Evolutionary conservation across 2,113 vertebrate species (phyloP).

Genomic region (Perca flavescens): DNA sequence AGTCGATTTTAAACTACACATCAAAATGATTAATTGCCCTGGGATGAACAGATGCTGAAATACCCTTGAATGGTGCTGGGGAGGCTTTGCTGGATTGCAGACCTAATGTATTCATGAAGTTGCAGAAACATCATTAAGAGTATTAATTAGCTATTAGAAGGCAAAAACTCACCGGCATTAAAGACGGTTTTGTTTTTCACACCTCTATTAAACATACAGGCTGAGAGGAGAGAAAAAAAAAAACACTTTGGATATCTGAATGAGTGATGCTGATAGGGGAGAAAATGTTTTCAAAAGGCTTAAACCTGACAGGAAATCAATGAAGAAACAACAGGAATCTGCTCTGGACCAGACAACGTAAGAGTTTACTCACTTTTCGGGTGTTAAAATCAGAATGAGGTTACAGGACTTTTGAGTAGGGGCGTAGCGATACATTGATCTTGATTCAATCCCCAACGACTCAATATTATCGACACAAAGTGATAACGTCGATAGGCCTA

Average conservation of each 20-base stretch:
- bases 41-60: constrained; percentile 97
- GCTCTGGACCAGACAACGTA: neutral
- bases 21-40: constrained; percentile 99
- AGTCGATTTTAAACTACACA: constrained; percentile 97
- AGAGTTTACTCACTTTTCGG: neutral
- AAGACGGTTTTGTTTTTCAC: constrained; percentile 31
- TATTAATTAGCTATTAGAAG: constrained; percentile 93
- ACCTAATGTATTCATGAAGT: constrained; percentile 92
- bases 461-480: no score
- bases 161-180: constrained; percentile 50
- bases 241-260: neutral
- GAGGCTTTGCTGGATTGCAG: constrained; percentile 84
- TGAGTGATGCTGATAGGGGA: neutral
- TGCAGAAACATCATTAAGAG: constrained; percentile 90
- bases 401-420: neutral
- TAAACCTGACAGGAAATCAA: constrained; percentile 28
- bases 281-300: neutral
- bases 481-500: no score
- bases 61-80: constrained; percentile 89
- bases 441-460: no score
- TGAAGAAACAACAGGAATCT: neutral
- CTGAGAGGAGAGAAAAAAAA: neutral
- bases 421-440: no score
- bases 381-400: constrained; percentile 3
- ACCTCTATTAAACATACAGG: constrained; percentile 21